Percentiles rank a stretch among this genome's conserved stretches.
Evolutionary conservation across 1,140 invertebrate species (phyloP).

Genomic region (Drosophila setifemur): DNA sequence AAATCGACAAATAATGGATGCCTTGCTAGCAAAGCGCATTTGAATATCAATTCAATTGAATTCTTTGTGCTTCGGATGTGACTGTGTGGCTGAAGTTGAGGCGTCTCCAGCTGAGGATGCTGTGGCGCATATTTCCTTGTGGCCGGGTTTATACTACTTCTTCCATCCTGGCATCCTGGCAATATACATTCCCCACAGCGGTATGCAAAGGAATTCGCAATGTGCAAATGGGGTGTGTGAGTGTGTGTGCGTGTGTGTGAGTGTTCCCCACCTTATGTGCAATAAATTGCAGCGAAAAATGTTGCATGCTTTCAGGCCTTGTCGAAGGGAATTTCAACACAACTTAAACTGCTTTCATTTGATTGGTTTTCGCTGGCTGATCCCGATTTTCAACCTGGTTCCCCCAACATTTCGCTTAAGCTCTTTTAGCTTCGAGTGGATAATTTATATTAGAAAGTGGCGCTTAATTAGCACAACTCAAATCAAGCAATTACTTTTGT

Average conservation of each 20-base stretch:
- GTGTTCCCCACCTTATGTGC: slow-evolving; percentile 11
- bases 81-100: slow-evolving; percentile 26
- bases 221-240: slow-evolving; percentile 41
- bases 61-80: slow-evolving; percentile 67
- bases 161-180: slow-evolving; percentile 42
- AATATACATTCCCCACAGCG: slow-evolving; percentile 70
- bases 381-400: background rate
- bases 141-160: slow-evolving; percentile 50
- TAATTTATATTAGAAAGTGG: slow-evolving; percentile 40
- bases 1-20: slow-evolving; percentile 74
- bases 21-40: slow-evolving; percentile 69
- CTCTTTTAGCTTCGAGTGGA: slow-evolving; percentile 7
- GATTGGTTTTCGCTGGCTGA: background rate
- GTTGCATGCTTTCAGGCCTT: slow-evolving; percentile 50
- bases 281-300: slow-evolving; percentile 51
- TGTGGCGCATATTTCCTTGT: slow-evolving; percentile 59
- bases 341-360: slow-evolving; percentile 6
- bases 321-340: slow-evolving; percentile 9
- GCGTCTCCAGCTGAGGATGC: slow-evolving; percentile 38
- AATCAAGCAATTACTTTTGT: slow-evolving; percentile 13
- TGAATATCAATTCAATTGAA: slow-evolving; percentile 82
- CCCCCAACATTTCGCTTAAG: background rate
- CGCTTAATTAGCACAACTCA: slow-evolving; percentile 52
- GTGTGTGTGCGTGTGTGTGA: background rate
- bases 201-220: slow-evolving; percentile 73